Evolutionary conservation across 2,888 invertebrate species (phyloP).

Genomic region (Theodoxus fluviatilis): DNA sequence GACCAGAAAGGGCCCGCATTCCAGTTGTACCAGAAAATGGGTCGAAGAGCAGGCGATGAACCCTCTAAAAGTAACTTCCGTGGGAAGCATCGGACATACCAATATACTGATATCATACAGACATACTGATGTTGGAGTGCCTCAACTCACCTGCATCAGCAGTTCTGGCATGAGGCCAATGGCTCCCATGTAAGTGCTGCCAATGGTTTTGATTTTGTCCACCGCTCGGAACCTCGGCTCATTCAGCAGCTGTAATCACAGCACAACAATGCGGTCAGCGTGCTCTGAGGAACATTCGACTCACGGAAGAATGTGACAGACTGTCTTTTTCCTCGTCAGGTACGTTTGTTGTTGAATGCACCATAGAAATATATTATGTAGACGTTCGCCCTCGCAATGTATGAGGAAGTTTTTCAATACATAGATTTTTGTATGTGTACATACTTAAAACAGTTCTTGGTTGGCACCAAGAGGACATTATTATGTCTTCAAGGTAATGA

Average conservation of each 20-base stretch:
- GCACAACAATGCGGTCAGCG: not conserved
- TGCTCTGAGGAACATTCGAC: not conserved
- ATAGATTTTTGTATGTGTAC: no score
- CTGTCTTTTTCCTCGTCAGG: no score
- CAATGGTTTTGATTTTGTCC: constrained; percentile 93
- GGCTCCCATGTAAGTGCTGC: constrained; percentile 92
- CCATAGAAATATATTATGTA: no score
- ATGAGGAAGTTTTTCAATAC: no score
- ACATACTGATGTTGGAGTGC: not conserved
- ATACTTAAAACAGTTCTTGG: no score
- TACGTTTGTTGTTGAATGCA: no score
- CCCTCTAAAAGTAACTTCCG: no score
- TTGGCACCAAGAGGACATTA: no score
- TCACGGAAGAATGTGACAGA: no score
- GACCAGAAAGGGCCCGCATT: not conserved
- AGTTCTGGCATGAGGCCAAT: constrained; percentile 86
- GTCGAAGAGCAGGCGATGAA: not conserved
- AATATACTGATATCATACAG: not conserved
- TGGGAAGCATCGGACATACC: not conserved
- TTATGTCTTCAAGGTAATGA: no score
- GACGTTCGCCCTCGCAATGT: no score
- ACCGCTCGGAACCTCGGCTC: constrained; percentile 86
- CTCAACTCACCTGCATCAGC: constrained; percentile 44
- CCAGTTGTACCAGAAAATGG: not conserved
- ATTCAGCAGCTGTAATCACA: constrained; percentile 75